Percentiles rank a stretch among this genome's conserved stretches.
phyloP scores from a whole-genome alignment of 2,113 vertebrate species.

The Raja brachyura region DNA sequence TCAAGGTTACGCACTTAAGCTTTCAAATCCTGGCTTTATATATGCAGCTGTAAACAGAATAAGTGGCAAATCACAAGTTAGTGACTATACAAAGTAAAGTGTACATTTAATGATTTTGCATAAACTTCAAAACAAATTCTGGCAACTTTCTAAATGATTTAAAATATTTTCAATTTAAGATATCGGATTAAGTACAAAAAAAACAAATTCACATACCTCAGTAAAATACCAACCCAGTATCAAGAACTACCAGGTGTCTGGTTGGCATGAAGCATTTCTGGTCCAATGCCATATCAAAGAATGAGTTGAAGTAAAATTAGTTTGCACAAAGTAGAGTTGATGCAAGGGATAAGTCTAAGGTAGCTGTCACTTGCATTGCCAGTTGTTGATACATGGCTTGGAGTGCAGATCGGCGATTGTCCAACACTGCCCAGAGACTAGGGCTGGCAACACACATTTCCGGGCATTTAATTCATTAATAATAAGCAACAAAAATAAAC shows the following conservation, averaged over 20 bases:
- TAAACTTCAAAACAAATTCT: conserved; percentile 31
- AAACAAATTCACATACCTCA: not conserved
- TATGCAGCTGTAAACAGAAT: not conserved
- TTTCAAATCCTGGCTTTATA: conserved; percentile 3
- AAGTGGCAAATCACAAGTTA: not conserved
- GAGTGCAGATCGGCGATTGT: not conserved
- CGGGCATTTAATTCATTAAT: not conserved
- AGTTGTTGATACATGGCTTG: not conserved
- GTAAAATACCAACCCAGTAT: not conserved
- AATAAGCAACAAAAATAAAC: not conserved
- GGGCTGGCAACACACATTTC: not conserved
- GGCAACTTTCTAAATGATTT: conserved; percentile 2
- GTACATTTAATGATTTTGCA: not conserved
- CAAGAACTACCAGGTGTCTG: not conserved
- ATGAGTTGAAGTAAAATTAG: not conserved
- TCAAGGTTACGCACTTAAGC: not conserved
- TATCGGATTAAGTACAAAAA: conserved; percentile 5
- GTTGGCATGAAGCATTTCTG: not conserved
- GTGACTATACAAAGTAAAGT: not conserved
- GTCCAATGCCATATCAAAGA: not conserved
- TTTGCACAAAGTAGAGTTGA: not conserved
- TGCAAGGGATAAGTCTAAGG: not conserved
- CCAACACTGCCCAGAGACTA: not conserved
- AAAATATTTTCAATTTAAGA: conserved; percentile 20
- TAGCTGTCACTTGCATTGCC: not conserved